Conservation (phyloP, 2,113 vertebrate species). For the Antechinus flavipes region DNA sequence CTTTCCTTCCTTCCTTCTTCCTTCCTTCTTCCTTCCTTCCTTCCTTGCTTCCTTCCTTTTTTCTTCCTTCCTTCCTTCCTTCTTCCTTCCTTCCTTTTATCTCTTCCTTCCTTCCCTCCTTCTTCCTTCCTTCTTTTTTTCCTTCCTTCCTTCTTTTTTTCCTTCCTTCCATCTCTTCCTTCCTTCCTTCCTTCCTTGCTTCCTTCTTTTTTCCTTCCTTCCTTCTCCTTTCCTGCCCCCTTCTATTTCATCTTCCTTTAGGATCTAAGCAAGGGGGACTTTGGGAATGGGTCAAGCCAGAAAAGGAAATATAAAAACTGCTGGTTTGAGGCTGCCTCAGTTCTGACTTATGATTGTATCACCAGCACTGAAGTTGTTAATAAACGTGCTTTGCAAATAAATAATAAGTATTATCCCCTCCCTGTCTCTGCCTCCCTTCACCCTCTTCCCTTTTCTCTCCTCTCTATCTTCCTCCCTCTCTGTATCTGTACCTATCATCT, state of each 20-base stretch:
- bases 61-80: no score
- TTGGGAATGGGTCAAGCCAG: not conserved
- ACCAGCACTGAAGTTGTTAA: not conserved
- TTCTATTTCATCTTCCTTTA: not conserved
- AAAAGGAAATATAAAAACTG: not conserved
- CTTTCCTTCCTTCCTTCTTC: no score
- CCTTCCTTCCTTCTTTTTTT: no score
- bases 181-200: not conserved
- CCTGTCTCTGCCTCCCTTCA: no score
- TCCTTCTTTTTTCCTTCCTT: not conserved
- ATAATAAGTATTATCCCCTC: no score
- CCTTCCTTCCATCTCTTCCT: no score
- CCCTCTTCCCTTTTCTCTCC: no score
- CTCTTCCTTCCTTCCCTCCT: no score
- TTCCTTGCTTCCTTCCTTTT: no score
- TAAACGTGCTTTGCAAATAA: not conserved
- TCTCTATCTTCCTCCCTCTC: not conserved
- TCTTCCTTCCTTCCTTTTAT: no score
- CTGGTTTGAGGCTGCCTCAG: not conserved
- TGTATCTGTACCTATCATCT: not conserved
- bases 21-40: no score
- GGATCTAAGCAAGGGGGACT: not conserved
- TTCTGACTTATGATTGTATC: not conserved
- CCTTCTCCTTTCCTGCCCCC: not conserved
- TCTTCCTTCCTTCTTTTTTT: no score